These are phyloP conservation scores for Nothocercus julius DNA, from an alignment of 2,113 vertebrate species.

Conservation along the genomic window DNA sequence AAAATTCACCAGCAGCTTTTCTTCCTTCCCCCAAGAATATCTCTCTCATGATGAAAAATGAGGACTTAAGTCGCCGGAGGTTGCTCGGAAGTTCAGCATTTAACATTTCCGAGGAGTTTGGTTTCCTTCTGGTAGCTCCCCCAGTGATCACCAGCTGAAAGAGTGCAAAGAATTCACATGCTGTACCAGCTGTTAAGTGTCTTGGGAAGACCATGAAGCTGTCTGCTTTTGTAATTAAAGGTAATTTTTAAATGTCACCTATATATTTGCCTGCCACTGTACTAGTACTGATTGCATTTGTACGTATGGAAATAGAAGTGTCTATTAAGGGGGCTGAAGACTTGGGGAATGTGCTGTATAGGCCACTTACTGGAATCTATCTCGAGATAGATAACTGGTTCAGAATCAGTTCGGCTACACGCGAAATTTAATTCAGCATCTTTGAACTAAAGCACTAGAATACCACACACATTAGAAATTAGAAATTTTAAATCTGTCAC, in stretches of 20 bases:
- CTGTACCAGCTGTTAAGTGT: background rate
- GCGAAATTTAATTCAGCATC: background rate
- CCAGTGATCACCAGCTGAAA: background rate
- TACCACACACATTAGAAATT: background rate
- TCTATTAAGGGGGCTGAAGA: background rate
- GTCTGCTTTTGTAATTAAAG: background rate
- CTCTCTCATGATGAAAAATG: background rate
- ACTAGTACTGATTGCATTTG: background rate
- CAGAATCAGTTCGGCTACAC: background rate
- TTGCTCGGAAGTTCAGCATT: background rate
- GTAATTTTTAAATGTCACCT: background rate
- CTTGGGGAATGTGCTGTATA: background rate
- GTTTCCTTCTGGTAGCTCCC: background rate
- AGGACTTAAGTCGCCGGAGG: background rate
- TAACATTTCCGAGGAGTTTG: background rate
- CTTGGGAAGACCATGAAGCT: background rate
- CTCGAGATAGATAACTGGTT: background rate
- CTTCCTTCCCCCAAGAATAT: background rate
- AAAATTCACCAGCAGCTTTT: background rate
- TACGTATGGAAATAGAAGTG: background rate
- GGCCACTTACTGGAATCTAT: fast-evolving
- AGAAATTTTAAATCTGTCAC: background rate
- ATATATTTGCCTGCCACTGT: background rate
- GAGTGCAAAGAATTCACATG: background rate
- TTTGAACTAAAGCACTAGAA: background rate